phyloP scores from a whole-genome alignment of 2,888 invertebrate genomes.

The Anticlea derivata region DNA sequence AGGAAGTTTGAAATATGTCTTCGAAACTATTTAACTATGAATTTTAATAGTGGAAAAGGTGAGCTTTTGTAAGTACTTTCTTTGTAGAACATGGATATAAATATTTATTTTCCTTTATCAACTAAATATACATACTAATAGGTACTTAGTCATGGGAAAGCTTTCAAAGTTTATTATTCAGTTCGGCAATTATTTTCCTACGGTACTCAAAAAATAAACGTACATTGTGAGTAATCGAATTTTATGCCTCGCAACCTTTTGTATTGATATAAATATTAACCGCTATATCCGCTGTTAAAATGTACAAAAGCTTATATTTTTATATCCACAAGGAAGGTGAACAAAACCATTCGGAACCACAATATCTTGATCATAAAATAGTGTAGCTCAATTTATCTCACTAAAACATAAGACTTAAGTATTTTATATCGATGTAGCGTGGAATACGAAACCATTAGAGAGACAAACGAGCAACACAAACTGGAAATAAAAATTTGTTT shows the following conservation, averaged over 20 bases:
- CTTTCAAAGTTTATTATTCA: too few species aligned
- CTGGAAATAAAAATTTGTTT: conserved; percentile 40
- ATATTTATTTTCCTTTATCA: too few species aligned
- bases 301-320: conserved; percentile 23
- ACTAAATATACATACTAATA: too few species aligned
- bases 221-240: too few species aligned
- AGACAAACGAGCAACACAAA: conserved; percentile 40
- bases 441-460: conserved; percentile 38
- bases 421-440: conserved; percentile 41
- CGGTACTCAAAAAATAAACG: too few species aligned
- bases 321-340: conserved; percentile 23
- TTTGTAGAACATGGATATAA: too few species aligned
- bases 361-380: conserved; percentile 38
- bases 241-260: background rate
- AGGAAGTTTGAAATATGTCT: conserved; percentile 26
- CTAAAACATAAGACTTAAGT: conserved; percentile 39
- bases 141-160: background rate
- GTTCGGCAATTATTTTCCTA: too few species aligned
- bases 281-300: background rate
- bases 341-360: conserved; percentile 24
- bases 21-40: background rate
- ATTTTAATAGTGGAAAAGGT: background rate
- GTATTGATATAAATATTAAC: background rate
- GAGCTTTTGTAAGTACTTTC: too few species aligned
- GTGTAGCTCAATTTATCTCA: conserved; percentile 37